Evolutionary conservation across 2,888 invertebrate genomes (phyloP).

Genomic region (Rhingia rostrata): DNA sequence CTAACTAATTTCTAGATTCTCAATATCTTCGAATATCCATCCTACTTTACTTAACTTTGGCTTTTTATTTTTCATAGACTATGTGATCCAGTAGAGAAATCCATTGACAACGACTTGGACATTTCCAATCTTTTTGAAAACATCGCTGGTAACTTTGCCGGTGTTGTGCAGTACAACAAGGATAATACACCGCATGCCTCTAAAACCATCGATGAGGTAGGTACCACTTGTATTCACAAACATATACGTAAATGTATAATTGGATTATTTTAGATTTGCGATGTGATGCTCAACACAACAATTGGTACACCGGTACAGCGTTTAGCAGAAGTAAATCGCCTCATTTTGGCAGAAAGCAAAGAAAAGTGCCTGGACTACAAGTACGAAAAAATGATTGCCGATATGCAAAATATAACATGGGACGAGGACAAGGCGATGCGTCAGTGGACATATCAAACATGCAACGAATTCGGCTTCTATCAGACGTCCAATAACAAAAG

Average conservation of each 20-base stretch:
- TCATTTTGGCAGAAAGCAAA: constrained; percentile 87
- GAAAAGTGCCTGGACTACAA: constrained; percentile 92
- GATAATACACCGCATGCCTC: constrained; percentile 91
- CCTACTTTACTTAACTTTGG: too few species aligned
- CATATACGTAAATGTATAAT: neutral
- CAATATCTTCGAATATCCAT: neutral
- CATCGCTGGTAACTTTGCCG: constrained; percentile 94
- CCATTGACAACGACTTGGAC: constrained; percentile 86
- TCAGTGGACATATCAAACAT: constrained; percentile 97
- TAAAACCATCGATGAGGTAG: constrained; percentile 90
- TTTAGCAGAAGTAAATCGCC: constrained; percentile 88
- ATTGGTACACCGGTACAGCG: constrained; percentile 87
- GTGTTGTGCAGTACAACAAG: constrained; percentile 96
- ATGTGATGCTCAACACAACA: constrained; percentile 87
- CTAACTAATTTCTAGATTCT: neutral
- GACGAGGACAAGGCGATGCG: constrained; percentile 89
- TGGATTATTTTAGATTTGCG: constrained; percentile 85
- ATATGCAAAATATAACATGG: constrained; percentile 88
- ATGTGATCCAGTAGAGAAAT: constrained; percentile 88
- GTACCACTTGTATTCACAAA: neutral
- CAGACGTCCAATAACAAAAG: constrained; percentile 89
- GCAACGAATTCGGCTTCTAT: constrained; percentile 97
- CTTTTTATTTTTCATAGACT: constrained; percentile 83
- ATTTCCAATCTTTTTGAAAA: constrained; percentile 91
- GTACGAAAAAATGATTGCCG: constrained; percentile 89